These are phyloP conservation scores for Clivina fossor DNA, from an alignment of 2,888 invertebrate species.

Conservation along the genomic window DNA sequence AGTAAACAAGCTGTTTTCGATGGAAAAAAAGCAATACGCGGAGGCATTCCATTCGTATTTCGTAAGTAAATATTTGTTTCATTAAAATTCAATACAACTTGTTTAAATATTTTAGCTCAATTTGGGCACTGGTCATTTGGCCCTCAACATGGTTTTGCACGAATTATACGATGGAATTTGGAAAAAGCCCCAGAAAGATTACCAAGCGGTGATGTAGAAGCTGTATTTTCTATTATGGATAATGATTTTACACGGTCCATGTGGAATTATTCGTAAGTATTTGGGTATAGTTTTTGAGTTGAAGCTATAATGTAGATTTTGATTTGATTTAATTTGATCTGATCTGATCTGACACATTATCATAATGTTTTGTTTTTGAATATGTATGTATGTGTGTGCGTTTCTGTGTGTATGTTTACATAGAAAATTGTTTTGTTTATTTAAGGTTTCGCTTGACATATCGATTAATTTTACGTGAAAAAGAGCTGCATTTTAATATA, in stretches of 20 bases:
- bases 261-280: constrained; percentile 89
- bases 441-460: constrained; percentile 91
- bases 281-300: background rate
- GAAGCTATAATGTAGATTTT: background rate
- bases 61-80: constrained; percentile 71
- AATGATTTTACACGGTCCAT: constrained; percentile 89
- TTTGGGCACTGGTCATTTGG: constrained; percentile 95
- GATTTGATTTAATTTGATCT: no score
- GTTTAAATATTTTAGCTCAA: constrained; percentile 63
- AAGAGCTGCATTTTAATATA: constrained; percentile 90
- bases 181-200: constrained; percentile 86
- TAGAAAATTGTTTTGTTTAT: constrained; percentile 14
- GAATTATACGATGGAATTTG: constrained; percentile 88
- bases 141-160: constrained; percentile 95
- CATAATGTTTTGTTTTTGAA: no score
- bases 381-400: no score
- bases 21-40: constrained; percentile 93
- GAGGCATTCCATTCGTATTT: constrained; percentile 95
- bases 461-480: constrained; percentile 85
- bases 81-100: constrained; percentile 3
- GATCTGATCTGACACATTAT: no score
- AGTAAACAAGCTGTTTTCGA: constrained; percentile 95
- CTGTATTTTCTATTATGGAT: constrained; percentile 89
- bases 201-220: constrained; percentile 89
- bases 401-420: background rate